Base-by-base conservation (phyloP, 2,113 vertebrate species). In the Sterrhoptilus dennistouni region DNA sequence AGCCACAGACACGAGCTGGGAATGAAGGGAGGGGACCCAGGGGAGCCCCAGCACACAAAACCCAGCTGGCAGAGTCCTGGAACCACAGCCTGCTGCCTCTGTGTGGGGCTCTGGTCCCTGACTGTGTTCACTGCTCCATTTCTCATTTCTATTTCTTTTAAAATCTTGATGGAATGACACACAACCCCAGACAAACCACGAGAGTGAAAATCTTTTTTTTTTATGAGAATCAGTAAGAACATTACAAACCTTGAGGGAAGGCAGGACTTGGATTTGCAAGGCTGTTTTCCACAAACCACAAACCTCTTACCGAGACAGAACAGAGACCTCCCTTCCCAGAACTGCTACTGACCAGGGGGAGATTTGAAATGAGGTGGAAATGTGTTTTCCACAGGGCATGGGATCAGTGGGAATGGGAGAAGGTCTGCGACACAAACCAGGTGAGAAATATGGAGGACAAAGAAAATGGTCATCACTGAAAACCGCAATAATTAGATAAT, bases 11-110 rank as follows among this genome's bases (percentile, higher is more conserved):
- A 3, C 1, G 4, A 22, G 31, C 50, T 59, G 68, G 36, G 31
- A 44, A 23, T 3, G 47, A 40, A 19, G 1, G 2, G 3, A 23
- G 5, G 36, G 11, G 14, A 28, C 17, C 3, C 25, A 13, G 12
- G 42, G 27, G 23, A 33, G 21, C 52, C 72, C 45, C 38, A 22
- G 6, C 8, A n/a, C 56, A 53, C 28, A 50, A 36, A 89, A 38
- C 22, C 1, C 27, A 18, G 8, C 8, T 3, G 27, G 42, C 2
- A 40, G 61, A 7, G 2, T 18, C 65, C 57, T 28, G 49, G 29
- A 14, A 9, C 4, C 52, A 49, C 18, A 9, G 3, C 1, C 17
- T 2, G 16, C 21, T 14, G 16, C 50, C 65, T 71, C 59, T 12
- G 1, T 7, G 10, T 18, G 27, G 38, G 60, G 69, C 74, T 31